These are phyloP conservation scores for Osmoderma eremita DNA, from an alignment of 2,888 invertebrate species.

Conservation along the genomic window DNA sequence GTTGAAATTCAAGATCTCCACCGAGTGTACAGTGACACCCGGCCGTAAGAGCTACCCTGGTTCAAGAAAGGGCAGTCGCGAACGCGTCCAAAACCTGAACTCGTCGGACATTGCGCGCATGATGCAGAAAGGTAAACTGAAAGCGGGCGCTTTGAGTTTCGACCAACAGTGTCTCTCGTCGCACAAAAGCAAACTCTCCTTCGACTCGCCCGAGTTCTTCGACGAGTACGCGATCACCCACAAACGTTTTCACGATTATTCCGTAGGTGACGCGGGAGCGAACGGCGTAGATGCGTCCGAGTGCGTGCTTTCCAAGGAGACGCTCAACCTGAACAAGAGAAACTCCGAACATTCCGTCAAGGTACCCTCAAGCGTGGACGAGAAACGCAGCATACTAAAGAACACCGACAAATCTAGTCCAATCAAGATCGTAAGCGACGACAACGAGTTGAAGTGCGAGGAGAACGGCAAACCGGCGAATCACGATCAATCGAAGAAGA, in stretches of 20 bases:
- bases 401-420: conserved; percentile 54
- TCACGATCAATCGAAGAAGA: conserved; percentile 42
- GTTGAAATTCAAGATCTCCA: conserved; percentile 80
- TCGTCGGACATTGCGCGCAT: conserved; percentile 65
- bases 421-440: conserved; percentile 49
- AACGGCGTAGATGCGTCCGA: conserved; percentile 49
- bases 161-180: conserved; percentile 51
- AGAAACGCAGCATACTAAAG: conserved; percentile 60
- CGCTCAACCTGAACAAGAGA: conserved; percentile 59
- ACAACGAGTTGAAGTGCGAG: conserved; percentile 44
- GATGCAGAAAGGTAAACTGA: conserved; percentile 64
- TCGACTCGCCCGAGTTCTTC: conserved; percentile 61
- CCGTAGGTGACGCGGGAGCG: conserved; percentile 48
- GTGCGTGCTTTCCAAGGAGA: conserved; percentile 60
- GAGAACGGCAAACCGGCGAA: conserved; percentile 40
- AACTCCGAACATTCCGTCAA: conserved; percentile 61
- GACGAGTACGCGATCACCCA: conserved; percentile 60
- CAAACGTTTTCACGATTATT: conserved; percentile 54
- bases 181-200: conserved; percentile 60
- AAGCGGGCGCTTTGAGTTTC: conserved; percentile 48
- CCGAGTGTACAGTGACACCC: conserved; percentile 67
- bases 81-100: conserved; percentile 65
- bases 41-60: conserved; percentile 72
- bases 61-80: conserved; percentile 75
- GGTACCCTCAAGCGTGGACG: conserved; percentile 53